Base-by-base conservation (phyloP, 2,797 vertebrate genomes). In the Falco concolor region DNA sequence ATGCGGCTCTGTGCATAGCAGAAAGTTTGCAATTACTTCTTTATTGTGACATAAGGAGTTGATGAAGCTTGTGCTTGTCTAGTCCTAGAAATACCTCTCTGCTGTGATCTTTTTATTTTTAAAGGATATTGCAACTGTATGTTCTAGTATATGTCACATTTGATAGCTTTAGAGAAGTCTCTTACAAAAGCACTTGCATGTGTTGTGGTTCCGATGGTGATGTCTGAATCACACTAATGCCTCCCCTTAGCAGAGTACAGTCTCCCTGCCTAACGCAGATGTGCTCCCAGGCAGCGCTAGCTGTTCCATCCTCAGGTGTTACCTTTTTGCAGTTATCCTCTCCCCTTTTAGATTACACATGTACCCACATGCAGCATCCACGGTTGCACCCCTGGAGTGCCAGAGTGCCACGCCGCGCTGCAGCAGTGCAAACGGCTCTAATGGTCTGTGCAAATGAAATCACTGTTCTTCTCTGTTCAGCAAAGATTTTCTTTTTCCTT, bases 101-200 rank as follows among this genome's bases (percentile, higher is more conserved):
- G 34, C 87, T 18, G 34, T 20, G 82, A 45, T n/a, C 68, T 68
- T 78, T 93, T 83, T 45, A 12, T 76, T 95, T 96, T 23, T 16
- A 14, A 69, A 15, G 84, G 89, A 24, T 73, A 69, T 65, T 84
- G 82, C 87, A 80, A 27, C 73, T 64, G 88, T 22, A 5, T 28
- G 45, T 87, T 85, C 93, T 32, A 8, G 36, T 3, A 3, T 24
- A 32, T 70, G 86, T 86, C 96, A 89, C 72, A 65, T 73, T 28
- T 45, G 87, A 73, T 95, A 68, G 54, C 86, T 70, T 54, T 47
- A 47, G 70, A 75, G 96, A 64, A 79, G 86, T 69, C 76, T 70
- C 92, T 96, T 85, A 34, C 80, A 87, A 7, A 91, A 94, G 76
- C 61, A 44, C 75, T 79, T 57, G 60, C 76, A 53, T 84, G 93